Base-by-base conservation (phyloP, 1,140 invertebrate genomes). In the Trinorchestia longiramus region DNA sequence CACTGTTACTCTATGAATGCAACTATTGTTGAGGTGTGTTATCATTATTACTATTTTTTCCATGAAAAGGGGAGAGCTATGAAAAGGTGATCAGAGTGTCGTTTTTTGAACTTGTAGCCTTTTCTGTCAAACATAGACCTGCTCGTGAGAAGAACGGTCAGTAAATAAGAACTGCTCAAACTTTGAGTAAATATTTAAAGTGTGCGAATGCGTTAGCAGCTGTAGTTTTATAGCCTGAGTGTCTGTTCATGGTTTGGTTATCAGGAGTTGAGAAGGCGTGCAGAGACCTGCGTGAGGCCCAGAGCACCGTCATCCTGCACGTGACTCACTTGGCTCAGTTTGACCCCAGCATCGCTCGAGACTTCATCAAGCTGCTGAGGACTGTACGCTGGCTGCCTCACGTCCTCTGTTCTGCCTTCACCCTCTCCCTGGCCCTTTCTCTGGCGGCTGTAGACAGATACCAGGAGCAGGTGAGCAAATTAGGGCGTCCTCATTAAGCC, bases 251-350 rank as follows among this genome's bases (percentile, higher is more conserved):
- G 28, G 36, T 77, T 77, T 77, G 28, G 15, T 23, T 77, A 3
- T 77, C 88, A 90, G 88, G 28, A 42, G 43, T 43, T 41, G 88
- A 90, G 11, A 90, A 43, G 43, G 88, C 88, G 15, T 28, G 43
- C 41, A 42, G 88, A 43, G 88, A 96, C 43, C 88, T 96, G 47
- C 96, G 90, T 44, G 96, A 96, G 95, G 96, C 96, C 43, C 96
- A 96, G 53, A 96, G 96, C 11, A 97, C 97, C 3, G 96, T 96
- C 44, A 97, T 97, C 43, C 95, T 96, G 45, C 97, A 97, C 45
- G 44, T 97, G 41, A 97, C 97, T 4, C 96, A 97, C 53, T 77
- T 96, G 95, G 96, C 97, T 44, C 95, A 96, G 92, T 96, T 96
- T 43, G 96, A 96, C 53, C 95, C 96, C 36, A 95, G 87, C 4